Evolutionary conservation across 2,888 invertebrate species (phyloP), one percentile per base, ranked within the genome.

Genomic region (Pollenia labialis): DNA sequence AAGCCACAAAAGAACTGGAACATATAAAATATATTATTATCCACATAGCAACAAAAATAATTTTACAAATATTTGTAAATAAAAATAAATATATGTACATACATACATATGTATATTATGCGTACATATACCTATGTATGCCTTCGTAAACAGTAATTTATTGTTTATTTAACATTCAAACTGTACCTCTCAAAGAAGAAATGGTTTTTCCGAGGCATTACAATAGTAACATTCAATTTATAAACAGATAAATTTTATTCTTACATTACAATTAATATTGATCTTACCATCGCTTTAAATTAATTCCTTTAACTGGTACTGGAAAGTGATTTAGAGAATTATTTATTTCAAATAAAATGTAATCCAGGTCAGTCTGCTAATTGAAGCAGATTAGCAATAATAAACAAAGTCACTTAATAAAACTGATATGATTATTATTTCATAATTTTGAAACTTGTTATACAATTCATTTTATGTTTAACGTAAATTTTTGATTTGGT

Each of bases 271-370:
- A n/a, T 32, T 42, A 60, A n/a, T 40, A 40, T 32, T n/a, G 2
- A 68, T 75, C 85, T 85, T 82, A 85, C 85, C 85, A 85, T 85
- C 77, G 82, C 82, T 79, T 79, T 60, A 16, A 23, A 14, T 62
- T 52, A 62, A 44, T 16, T 71, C 18, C 62, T 75, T 60, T 46
- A 23, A 23, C 23, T 23, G 44, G 3, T 8, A n/a, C n/a, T n/a
- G 11, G 54, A 4, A 0, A 16, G 18, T 44, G 71, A 23, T 54
- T 23, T 62, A 12, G 18, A 50, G n/a, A 68, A 48, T 62, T 60
- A n/a, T n/a, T 40, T 56, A 66, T 76, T 64, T 58, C 7, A 16
- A 74, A 50, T 23, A 12, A 9, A 32, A 71, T 48, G 16, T 50
- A 50, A 48, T 48, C 32, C 60, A 52, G 74, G 42, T 68, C 48